Conservation (phyloP, 2,888 invertebrate species). For the Sesamia inferens region DNA sequence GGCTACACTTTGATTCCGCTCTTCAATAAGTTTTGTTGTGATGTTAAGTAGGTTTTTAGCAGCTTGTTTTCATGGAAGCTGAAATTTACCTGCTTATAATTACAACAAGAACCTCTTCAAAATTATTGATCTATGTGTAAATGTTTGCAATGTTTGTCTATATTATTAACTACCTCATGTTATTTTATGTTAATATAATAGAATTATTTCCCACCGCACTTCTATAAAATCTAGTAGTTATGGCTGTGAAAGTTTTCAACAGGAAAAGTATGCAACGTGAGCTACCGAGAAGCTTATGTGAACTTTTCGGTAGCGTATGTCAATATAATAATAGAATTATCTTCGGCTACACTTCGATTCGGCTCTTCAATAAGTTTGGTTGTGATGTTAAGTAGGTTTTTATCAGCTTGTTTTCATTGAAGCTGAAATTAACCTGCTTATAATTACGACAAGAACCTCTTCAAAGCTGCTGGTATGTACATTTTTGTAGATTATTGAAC, state of each 20-base stretch:
- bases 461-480: neutral
- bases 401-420: slow-evolving; percentile 36
- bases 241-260: too few species aligned
- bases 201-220: neutral
- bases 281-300: too few species aligned
- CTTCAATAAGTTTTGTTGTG: too few species aligned
- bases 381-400: slow-evolving; percentile 52
- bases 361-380: neutral
- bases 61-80: slow-evolving; percentile 41
- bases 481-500: too few species aligned
- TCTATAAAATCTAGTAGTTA: too few species aligned
- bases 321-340: too few species aligned
- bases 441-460: too few species aligned
- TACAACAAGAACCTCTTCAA: slow-evolving; percentile 3
- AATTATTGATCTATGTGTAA: neutral
- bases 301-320: too few species aligned
- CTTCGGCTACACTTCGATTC: too few species aligned
- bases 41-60: slow-evolving; percentile 54
- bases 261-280: too few species aligned
- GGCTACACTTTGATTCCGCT: too few species aligned
- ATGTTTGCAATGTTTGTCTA: neutral
- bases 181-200: neutral
- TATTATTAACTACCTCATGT: too few species aligned
- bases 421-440: slow-evolving; percentile 51
- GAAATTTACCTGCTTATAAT: slow-evolving; percentile 45